Percentiles rank a stretch among this genome's conserved stretches.
These are phyloP conservation scores for Ceratitis capitata DNA, from an alignment of 1,140 invertebrate species.

Conservation along the genomic window DNA sequence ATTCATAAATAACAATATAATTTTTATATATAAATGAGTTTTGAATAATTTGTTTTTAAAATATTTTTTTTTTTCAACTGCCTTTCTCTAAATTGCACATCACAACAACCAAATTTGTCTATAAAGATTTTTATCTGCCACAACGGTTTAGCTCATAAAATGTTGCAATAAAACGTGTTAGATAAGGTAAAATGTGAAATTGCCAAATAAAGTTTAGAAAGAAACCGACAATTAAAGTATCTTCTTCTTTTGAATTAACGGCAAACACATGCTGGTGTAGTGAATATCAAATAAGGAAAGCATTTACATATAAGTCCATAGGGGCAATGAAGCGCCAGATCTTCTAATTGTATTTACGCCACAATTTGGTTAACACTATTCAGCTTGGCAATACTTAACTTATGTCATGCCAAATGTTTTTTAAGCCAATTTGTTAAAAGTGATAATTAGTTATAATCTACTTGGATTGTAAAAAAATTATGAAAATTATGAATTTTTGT, in stretches of 20 bases:
- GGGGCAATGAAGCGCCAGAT: background rate
- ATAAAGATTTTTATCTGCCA: background rate
- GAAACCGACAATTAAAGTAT: background rate
- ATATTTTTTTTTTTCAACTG: too few species aligned
- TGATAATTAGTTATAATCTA: too few species aligned
- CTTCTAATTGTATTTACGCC: too few species aligned
- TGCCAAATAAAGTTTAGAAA: background rate
- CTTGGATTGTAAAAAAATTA: too few species aligned
- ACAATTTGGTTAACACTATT: too few species aligned
- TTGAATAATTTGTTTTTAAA: too few species aligned
- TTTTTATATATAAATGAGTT: too few species aligned
- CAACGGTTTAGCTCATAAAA: background rate
- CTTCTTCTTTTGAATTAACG: background rate
- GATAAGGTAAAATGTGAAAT: background rate
- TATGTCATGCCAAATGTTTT: too few species aligned
- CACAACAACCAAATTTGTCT: background rate
- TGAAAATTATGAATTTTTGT: too few species aligned
- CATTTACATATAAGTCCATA: background rate
- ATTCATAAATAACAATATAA: too few species aligned
- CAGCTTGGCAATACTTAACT: too few species aligned
- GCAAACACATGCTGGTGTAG: background rate
- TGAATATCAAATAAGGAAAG: background rate
- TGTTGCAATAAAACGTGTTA: background rate
- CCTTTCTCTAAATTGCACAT: background rate
- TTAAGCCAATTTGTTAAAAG: too few species aligned